Conservation (phyloP, 2,888 invertebrate genomes). For the Thecophora atra region DNA sequence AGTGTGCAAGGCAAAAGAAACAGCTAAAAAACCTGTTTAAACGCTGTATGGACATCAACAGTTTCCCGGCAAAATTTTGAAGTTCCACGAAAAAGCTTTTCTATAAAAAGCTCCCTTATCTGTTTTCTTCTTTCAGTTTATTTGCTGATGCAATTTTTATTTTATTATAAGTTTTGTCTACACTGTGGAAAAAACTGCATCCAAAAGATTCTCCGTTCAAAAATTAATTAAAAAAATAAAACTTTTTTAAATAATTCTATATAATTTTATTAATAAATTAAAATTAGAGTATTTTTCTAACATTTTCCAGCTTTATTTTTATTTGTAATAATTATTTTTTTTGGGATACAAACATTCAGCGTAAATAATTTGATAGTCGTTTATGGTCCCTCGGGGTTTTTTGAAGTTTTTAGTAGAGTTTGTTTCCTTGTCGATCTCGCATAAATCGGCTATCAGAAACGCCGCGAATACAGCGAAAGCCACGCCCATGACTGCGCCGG, state of each 20-base stretch:
- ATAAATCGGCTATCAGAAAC: slow-evolving; percentile 53
- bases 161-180: too few species aligned
- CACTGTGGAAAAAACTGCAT: too few species aligned
- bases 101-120: too few species aligned
- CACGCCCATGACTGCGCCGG: slow-evolving; percentile 51
- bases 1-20: too few species aligned
- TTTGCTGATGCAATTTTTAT: too few species aligned
- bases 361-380: slow-evolving; percentile 56
- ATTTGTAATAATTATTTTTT: not conserved
- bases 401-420: not conserved
- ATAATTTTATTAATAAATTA: too few species aligned
- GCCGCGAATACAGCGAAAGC: slow-evolving; percentile 52
- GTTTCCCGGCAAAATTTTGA: too few species aligned
- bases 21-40: too few species aligned
- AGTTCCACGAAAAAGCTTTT: too few species aligned
- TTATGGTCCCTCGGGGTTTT: slow-evolving; percentile 52
- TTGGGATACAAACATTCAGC: slow-evolving; percentile 37
- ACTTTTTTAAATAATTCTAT: not conserved
- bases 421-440: slow-evolving; percentile 43
- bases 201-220: too few species aligned
- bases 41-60: too few species aligned
- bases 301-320: not conserved
- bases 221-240: not conserved
- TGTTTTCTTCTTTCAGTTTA: too few species aligned
- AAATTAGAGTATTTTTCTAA: not conserved